phyloP scores from a whole-genome alignment of 1,140 invertebrate genomes.

The Drosophila pruinosa region DNA sequence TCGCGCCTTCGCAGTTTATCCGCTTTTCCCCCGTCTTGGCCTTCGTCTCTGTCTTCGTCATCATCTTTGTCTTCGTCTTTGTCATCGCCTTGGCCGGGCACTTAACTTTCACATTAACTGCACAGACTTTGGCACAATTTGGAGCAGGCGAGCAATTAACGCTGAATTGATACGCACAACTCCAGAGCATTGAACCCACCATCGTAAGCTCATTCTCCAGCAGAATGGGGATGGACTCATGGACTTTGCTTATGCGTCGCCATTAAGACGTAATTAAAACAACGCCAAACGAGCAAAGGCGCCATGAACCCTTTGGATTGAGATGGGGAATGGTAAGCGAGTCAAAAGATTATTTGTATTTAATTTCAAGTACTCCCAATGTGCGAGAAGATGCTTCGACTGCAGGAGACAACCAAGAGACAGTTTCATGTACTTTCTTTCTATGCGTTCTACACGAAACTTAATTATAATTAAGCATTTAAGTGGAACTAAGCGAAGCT shows the following conservation, averaged over 20 bases:
- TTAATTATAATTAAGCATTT: conserved; percentile 82
- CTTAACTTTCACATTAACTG: conserved; percentile 45
- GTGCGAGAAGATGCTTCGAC: conserved; percentile 47
- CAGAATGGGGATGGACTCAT: not conserved
- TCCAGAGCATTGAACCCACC: conserved; percentile 39
- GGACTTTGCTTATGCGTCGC: conserved; percentile 55
- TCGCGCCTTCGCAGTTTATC: conserved; percentile 70
- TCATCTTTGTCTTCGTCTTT: not conserved
- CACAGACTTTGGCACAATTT: conserved; percentile 39
- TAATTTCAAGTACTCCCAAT: conserved; percentile 63
- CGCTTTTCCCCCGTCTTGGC: conserved; percentile 31
- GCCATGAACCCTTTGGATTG: conserved; percentile 32
- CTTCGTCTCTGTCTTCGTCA: no score
- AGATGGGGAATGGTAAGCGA: conserved; percentile 16
- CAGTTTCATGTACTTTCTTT: conserved; percentile 36
- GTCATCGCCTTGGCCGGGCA: not conserved
- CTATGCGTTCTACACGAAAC: conserved; percentile 55
- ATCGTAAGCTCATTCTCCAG: not conserved
- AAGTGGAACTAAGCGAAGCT: conserved; percentile 68
- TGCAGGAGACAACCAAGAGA: conserved; percentile 41
- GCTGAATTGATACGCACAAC: conserved; percentile 70
- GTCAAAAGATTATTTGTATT: conserved; percentile 81
- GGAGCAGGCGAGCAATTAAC: conserved; percentile 66
- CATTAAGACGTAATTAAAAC: conserved; percentile 82
- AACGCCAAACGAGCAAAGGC: conserved; percentile 58